Evolutionary conservation across 2,888 invertebrate genomes (phyloP).

Genomic region (Xestia rhomboidea): DNA sequence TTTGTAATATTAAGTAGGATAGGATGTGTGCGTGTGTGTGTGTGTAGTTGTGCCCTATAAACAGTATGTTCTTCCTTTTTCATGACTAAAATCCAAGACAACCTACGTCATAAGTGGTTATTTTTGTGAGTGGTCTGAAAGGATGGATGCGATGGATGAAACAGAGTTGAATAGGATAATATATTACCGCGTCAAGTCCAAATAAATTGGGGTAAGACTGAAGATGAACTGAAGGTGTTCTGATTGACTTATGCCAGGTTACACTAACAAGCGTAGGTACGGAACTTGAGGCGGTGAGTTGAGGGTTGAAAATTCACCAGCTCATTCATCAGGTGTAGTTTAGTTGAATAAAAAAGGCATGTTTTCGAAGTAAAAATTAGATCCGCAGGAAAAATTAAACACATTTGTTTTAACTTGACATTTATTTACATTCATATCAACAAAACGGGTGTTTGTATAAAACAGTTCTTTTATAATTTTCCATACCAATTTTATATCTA

Average conservation of each 20-base stretch:
- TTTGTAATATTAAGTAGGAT: too few species aligned
- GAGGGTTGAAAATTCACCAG: background rate
- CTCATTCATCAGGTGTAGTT: background rate
- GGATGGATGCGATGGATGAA: background rate
- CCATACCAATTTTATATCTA: slow-evolving; percentile 86
- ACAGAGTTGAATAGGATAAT: background rate
- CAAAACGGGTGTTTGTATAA: slow-evolving; percentile 91
- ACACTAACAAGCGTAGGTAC: background rate
- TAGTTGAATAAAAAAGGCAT: background rate
- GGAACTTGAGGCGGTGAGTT: background rate
- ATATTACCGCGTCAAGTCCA: background rate
- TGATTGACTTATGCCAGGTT: background rate
- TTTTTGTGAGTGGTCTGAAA: background rate
- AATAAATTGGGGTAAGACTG: background rate
- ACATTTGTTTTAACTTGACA: slow-evolving; percentile 88
- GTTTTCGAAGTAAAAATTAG: background rate
- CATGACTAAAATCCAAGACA: background rate
- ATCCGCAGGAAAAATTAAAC: slow-evolving; percentile 53
- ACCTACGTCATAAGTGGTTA: background rate
- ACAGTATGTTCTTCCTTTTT: background rate
- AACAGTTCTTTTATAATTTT: slow-evolving; percentile 87
- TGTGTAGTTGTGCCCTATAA: background rate
- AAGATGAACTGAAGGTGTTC: background rate
- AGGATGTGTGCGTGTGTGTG: too few species aligned
- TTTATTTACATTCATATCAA: slow-evolving; percentile 91